Evolutionary conservation across 92 coral and sea anemone genomes (phyloP), one percentile per base, ranked within the genome.

Genomic region (Parazoanthus atlanticus): DNA sequence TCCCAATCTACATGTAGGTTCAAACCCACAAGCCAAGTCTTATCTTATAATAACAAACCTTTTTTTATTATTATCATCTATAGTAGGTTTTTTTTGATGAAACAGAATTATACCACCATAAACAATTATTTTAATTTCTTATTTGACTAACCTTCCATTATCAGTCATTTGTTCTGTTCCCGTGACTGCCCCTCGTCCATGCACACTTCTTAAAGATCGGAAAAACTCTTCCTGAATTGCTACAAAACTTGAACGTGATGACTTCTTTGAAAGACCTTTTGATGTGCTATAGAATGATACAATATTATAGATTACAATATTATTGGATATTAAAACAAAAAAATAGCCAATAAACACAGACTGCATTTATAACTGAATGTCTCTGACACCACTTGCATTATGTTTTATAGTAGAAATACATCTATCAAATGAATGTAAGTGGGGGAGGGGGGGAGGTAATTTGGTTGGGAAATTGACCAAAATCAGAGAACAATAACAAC

Each of bases 151-250:
- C 87, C 87, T 69, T 40, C 21, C 64, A 28, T 84, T 78, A 3
- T 30, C 16, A 8, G 49, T 17, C 28, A 29, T 33, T 70, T 84
- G 87, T 43, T 67, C 74, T 1, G 64, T 19, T 11, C 26, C 66
- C 17, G 17, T 61, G 32, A 23, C 32, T 69, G 31, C 41, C 7
- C 78, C 78, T 17, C 87, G 78, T 41, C 87, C 87, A 69, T 25
- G 5, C 46, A 84, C 67, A 71, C 67, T 46, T 28, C 87, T 70
- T 17, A 84, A 65, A 1, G 87, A 84, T 30, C 33, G 43, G 67
- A 70, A 84, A 26, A 84, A 30, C 28, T 71, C 66, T 54, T 84
- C 78, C 64, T 84, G 87, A 30, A 17, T 84, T 17, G 78, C 65
- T 46, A 84, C 87, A 84, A 84, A 84, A 69, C 78, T 41, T 43